Evolutionary conservation across 2,888 invertebrate genomes (phyloP), one percentile per base, ranked within the genome.

Genomic region (Thecophora atra): DNA sequence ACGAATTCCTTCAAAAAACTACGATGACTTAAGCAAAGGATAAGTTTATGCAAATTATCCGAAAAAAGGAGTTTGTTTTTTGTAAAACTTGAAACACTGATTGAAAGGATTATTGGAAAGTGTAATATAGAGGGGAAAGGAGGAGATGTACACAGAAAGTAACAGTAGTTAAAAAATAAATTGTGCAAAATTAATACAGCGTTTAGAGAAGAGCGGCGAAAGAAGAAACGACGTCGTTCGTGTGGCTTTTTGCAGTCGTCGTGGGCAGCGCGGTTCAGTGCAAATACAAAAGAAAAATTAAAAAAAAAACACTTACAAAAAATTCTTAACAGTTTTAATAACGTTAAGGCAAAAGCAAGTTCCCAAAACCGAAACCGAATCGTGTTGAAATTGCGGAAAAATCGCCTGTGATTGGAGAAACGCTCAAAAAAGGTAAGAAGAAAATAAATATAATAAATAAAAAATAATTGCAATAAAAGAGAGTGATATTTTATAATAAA

Each of bases 151-250:
- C 52, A 54, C 65, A 64, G 64, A 5, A 58, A 47, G 44, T 62
- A 67, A 42, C 42, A 37, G 42, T 52, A 60, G 51, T 65, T 60
- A 51, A 72, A 44, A 26, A 51, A 63, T n/a, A 64, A 51, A 63
- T 58, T 63, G 8, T 24, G 30, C 64, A 44, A 62, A 47, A 67
- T 51, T 65, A 51, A 24, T 63, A 44, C 42, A 30, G n/a, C n/a
- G n/a, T n/a, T n/a, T 51, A 28, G 1, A 63, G 17, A 4, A 24
- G 28, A 58, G 21, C n/a, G n/a, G n/a, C n/a, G 26, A 15, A 24
- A 60, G 28, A 58, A 0, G 13, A 13, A 60, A 17, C 15, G n/a
- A n/a, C n/a, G n/a, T n/a, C n/a, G n/a, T 24, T 56, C 26, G 26
- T 60, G 47, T 47, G 47, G 11, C 17, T 17, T 15, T 15, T 47